phyloP scores from a whole-genome alignment of 2,797 vertebrate species.

The Channallabes apus region DNA sequence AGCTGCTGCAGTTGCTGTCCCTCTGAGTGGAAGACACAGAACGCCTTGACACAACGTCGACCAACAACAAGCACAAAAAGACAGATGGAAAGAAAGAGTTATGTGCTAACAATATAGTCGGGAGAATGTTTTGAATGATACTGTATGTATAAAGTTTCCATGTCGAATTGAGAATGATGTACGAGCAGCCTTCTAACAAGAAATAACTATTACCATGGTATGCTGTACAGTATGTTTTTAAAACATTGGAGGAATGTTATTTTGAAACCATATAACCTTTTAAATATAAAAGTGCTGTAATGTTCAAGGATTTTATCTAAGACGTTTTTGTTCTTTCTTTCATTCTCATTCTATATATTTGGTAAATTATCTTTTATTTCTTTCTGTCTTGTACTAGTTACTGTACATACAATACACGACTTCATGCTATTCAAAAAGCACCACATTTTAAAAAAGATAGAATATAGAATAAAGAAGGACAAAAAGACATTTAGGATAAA shows the following conservation, averaged over 20 bases:
- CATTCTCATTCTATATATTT: not conserved
- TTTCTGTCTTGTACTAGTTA: not conserved
- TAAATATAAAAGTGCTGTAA: not conserved
- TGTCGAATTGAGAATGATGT: not conserved
- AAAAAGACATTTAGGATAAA: not conserved
- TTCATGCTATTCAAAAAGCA: not conserved
- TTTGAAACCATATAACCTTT: not conserved
- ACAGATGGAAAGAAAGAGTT: constrained; percentile 26
- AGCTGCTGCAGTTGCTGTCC: constrained; percentile 41
- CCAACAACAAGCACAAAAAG: constrained; percentile 41
- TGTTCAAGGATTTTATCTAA: not conserved
- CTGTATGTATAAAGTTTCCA: not conserved
- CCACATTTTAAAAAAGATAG: not conserved
- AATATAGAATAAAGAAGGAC: not conserved
- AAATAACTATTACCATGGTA: not conserved
- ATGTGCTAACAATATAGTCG: constrained; percentile 4
- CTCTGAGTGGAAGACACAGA: constrained; percentile 32
- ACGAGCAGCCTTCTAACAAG: not conserved
- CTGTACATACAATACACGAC: not conserved
- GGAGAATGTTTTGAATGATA: not conserved
- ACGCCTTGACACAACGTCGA: constrained; percentile 5
- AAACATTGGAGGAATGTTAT: not conserved
- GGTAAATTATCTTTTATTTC: no score
- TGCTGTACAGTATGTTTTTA: not conserved
- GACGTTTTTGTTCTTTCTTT: not conserved